phyloP scores from a whole-genome alignment of 1,140 invertebrate genomes.

The Drosophila kanapiae region DNA sequence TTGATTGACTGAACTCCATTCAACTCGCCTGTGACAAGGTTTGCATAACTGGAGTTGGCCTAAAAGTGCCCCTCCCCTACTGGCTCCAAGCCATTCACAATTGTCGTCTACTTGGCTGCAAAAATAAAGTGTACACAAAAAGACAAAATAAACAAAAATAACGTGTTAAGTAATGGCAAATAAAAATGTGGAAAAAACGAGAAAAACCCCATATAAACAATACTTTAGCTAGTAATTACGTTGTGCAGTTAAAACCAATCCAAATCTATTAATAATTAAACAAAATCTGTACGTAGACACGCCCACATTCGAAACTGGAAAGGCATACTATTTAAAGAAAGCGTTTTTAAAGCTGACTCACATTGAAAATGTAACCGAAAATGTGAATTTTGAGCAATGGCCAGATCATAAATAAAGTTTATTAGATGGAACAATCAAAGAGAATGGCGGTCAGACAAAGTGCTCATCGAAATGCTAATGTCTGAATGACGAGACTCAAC shows the following conservation, averaged over 20 bases:
- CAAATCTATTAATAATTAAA: constrained; percentile 25
- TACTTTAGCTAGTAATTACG: background rate
- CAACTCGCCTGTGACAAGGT: constrained; percentile 23
- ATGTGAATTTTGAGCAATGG: constrained; percentile 1
- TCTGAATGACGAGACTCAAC: constrained; percentile 28
- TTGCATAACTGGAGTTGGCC: constrained; percentile 41
- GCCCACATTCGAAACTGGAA: constrained; percentile 21
- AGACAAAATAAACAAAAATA: constrained; percentile 25
- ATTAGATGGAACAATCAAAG: constrained; percentile 40
- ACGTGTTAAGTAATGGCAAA: constrained; percentile 42
- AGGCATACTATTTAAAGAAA: constrained; percentile 1
- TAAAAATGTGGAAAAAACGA: constrained; percentile 12
- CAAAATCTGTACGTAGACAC: constrained; percentile 6
- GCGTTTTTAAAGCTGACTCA: constrained; percentile 16
- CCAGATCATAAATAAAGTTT: constrained; percentile 41
- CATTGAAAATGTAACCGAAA: background rate
- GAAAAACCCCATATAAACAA: background rate
- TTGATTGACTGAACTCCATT: constrained; percentile 19
- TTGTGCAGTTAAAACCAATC: constrained; percentile 1
- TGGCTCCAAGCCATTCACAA: background rate
- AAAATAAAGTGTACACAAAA: constrained; percentile 19
- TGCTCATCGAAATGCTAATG: constrained; percentile 47
- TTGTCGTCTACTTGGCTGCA: constrained; percentile 14
- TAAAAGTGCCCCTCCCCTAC: constrained; percentile 17
- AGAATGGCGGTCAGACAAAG: constrained; percentile 28